A percentile compares a stretch with the other conserved stretches of the same genome.
Conservation (phyloP, 2,797 vertebrate genomes). For the Ciconia nigra region DNA sequence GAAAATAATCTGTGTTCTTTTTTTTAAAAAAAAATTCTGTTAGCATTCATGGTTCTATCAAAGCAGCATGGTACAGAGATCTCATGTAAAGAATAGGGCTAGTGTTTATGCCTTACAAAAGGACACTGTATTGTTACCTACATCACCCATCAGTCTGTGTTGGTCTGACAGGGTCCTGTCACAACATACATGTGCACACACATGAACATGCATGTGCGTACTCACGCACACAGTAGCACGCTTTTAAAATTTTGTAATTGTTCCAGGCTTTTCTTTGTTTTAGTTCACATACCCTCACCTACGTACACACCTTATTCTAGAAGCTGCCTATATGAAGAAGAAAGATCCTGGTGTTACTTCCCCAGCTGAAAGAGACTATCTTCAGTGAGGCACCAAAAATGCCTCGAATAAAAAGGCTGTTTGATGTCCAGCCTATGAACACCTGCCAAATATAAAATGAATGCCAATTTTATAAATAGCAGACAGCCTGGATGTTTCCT, state of each 20-base stretch:
- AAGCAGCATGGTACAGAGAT: not conserved
- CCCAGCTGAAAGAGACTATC: not conserved
- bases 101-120: not conserved
- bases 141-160: not conserved
- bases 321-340: not conserved
- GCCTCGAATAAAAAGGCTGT: not conserved
- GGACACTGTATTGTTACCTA: not conserved
- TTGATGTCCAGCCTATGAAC: not conserved
- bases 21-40: no score
- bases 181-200: not conserved
- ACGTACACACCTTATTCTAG: not conserved
- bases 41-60: not conserved
- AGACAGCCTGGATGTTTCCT: not conserved
- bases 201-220: not conserved
- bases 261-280: not conserved
- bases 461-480: not conserved
- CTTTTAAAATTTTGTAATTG: not conserved
- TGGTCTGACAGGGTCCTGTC: not conserved
- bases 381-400: not conserved
- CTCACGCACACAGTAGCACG: rapidly evolving
- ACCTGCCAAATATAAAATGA: not conserved
- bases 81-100: not conserved
- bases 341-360: not conserved
- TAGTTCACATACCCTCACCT: not conserved
- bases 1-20: not conserved